phyloP scores from a whole-genome alignment of 2,113 vertebrate genomes.

The Galemys pyrenaicus region DNA sequence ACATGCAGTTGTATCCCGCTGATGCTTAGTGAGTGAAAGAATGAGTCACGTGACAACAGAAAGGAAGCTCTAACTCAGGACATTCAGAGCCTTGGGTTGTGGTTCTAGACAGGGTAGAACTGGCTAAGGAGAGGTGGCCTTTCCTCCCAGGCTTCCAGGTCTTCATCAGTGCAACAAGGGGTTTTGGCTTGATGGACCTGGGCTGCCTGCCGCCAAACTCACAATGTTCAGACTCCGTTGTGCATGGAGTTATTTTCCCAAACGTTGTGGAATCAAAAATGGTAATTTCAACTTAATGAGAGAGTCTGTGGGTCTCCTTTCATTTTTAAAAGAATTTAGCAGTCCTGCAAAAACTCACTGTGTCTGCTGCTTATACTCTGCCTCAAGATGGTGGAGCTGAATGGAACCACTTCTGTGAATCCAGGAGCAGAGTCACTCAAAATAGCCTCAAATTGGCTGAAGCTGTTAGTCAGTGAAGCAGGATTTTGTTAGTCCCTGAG shows the following conservation, averaged over 20 bases:
- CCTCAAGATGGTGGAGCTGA: not conserved
- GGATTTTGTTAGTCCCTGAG: not conserved
- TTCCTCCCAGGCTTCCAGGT: not conserved
- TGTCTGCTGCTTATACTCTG: not conserved
- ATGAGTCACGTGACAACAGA: not conserved
- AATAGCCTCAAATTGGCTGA: not conserved
- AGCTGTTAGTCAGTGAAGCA: not conserved
- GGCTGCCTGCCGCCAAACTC: not conserved
- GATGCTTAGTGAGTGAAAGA: not conserved
- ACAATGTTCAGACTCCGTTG: not conserved
- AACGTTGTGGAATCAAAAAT: not conserved
- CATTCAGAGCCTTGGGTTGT: not conserved
- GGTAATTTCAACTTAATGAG: slow-evolving; percentile 23
- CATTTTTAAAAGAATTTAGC: slow-evolving; percentile 12
- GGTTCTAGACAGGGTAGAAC: not conserved
- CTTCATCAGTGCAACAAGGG: not conserved
- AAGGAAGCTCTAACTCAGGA: not conserved
- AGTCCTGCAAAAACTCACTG: not conserved
- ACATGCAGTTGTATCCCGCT: no score
- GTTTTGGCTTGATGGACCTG: not conserved
- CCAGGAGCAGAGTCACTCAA: not conserved
- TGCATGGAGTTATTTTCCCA: not conserved
- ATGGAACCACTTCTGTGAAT: not conserved
- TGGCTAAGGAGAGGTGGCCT: accelerated
- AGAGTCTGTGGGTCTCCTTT: not conserved